A percentile compares a stretch with the other conserved stretches of the same genome.
Conservation (phyloP, 2,888 invertebrate species). For the Thereva unica region DNA sequence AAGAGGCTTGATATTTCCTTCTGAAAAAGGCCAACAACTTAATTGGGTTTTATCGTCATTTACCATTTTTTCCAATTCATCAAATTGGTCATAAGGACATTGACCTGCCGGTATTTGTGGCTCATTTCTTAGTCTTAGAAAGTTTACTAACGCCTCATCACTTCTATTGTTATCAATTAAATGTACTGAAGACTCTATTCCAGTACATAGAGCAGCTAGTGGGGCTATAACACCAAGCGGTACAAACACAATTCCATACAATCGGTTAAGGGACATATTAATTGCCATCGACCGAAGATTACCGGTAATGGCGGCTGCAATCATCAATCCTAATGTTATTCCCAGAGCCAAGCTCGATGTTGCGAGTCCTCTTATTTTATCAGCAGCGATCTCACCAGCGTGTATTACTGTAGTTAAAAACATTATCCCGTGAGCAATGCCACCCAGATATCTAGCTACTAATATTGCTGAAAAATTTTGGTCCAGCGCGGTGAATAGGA, state of each 20-base stretch:
- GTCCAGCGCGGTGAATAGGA: too few species aligned
- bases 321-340: too few species aligned
- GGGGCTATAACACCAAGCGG: neutral
- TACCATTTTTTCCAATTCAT: slow-evolving; percentile 34
- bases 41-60: slow-evolving; percentile 18
- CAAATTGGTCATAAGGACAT: slow-evolving; percentile 2
- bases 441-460: too few species aligned
- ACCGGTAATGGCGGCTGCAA: too few species aligned
- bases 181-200: slow-evolving; percentile 37
- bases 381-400: too few species aligned
- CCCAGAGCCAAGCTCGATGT: too few species aligned
- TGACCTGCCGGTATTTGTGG: slow-evolving; percentile 17
- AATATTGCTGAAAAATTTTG: too few species aligned
- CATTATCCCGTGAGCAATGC: too few species aligned
- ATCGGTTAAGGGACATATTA: too few species aligned
- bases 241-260: slow-evolving; percentile 25
- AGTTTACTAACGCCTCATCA: slow-evolving; percentile 32
- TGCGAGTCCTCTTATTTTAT: too few species aligned
- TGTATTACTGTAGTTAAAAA: too few species aligned
- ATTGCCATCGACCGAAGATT: too few species aligned
- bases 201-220: slow-evolving; percentile 17
- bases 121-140: slow-evolving; percentile 34
- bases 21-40: slow-evolving; percentile 4
- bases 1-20: slow-evolving; percentile 33
- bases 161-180: slow-evolving; percentile 7